Evolutionary conservation across 2,888 invertebrate genomes (phyloP), one percentile per base, ranked within the genome.

Genomic region (Arctia plantaginis): DNA sequence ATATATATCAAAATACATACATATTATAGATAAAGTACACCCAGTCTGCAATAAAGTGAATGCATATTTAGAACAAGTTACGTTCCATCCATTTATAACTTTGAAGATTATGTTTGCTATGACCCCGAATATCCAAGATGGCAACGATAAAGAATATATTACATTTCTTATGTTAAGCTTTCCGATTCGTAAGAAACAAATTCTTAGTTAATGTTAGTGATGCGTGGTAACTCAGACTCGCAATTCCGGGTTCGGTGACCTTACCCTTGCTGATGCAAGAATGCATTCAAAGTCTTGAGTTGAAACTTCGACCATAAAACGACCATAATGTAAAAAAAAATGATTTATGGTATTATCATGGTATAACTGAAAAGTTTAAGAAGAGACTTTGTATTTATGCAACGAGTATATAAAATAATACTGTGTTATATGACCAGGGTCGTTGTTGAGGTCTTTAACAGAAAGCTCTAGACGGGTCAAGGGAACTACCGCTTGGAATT

Each of bases 381-480:
- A 76, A 76, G 64, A 69, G 64, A 66, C 51, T 68, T 23, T 67
- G 23, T 15, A 55, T 71, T 79, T 83, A 76, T 75, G 82, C 85
- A 86, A 87, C 79, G 80, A 44, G 77, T 77, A 73, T 80, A 83
- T 84, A 80, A 74, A 69, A 73, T 84, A 80, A 74, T 70, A 73
- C 80, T 80, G 82, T 82, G 66, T 73, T 84, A 77, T 82, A 75
- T 78, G 74, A 79, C 80, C 81, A 78, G 76, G 79, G 84, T 73
- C 78, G 88, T 73, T 85, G 80, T 75, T 85, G 77, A 80, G 85
- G 84, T 86, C 83, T 85, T 84, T 55, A 82, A 80, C 85, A 74
- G 85, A 86, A 86, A 85, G 81, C 80, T 83, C 75, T 74, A 79
- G 77, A 79, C 81, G 80, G 92, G 91, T 91, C 92, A 92, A 92